Evolutionary conservation across 2,888 invertebrate genomes (phyloP).

Genomic region (Plebejus argus): DNA sequence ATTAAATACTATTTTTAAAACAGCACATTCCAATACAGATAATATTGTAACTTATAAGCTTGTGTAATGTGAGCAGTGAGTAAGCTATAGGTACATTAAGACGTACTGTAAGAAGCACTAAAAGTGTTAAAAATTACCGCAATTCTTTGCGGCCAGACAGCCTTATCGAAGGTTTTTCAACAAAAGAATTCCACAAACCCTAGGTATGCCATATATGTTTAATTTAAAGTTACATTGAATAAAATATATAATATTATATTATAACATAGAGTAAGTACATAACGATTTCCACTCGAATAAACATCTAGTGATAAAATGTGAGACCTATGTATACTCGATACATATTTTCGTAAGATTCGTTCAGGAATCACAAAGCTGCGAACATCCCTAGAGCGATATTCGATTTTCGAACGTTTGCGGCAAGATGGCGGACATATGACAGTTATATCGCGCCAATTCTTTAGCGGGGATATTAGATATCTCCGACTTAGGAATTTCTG

Average conservation of each 20-base stretch:
- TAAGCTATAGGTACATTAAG: too few relatives aligned
- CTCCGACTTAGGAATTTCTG: conserved; percentile 59
- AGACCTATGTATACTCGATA: conserved; percentile 1
- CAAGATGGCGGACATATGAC: conserved; percentile 66
- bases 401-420: conserved; percentile 72
- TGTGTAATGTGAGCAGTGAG: too few relatives aligned
- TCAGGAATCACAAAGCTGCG: conserved; percentile 38
- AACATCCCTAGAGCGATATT: conserved; percentile 61
- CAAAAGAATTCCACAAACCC: background rate
- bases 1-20: background rate
- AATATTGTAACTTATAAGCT: background rate
- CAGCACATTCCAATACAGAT: conserved; percentile 6
- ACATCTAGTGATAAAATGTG: background rate
- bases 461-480: conserved; percentile 68
- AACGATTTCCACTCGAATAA: background rate
- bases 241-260: background rate
- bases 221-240: background rate
- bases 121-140: background rate
- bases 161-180: background rate
- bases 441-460: conserved; percentile 75
- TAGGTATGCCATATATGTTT: background rate
- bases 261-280: background rate
- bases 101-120: background rate
- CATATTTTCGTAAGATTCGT: conserved; percentile 27
- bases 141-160: conserved; percentile 1